Percentiles rank a stretch among this genome's conserved stretches.
Evolutionary conservation across 2,888 invertebrate species (phyloP).

Genomic region (Eupithecia abbreviata): DNA sequence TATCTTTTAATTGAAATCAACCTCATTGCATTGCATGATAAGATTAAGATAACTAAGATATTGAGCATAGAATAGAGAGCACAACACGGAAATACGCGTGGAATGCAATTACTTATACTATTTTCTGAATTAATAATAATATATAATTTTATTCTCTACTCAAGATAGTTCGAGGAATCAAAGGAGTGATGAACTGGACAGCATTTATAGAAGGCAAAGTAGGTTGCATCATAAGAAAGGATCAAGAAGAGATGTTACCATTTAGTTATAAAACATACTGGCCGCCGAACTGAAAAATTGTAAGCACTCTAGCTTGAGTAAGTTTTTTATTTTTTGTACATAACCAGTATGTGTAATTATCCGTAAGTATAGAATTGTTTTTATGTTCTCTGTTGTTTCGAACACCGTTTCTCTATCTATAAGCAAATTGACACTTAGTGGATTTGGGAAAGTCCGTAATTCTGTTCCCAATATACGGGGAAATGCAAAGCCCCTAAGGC

Average conservation of each 20-base stretch:
- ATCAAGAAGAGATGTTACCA: background rate
- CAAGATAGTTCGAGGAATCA: background rate
- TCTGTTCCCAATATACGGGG: background rate
- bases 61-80: background rate
- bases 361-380: no score
- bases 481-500: background rate
- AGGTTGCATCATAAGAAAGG: background rate
- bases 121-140: background rate
- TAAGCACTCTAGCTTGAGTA: background rate
- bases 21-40: constrained; percentile 24
- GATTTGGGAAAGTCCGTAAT: background rate
- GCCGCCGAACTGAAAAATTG: background rate
- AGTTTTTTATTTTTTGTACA: no score
- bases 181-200: background rate
- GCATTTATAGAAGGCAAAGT: background rate
- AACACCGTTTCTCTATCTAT: no score
- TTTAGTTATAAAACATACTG: no score
- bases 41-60: background rate
- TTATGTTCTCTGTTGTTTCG: no score
- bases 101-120: background rate
- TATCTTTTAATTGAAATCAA: constrained; percentile 40
- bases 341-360: no score
- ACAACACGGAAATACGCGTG: background rate
- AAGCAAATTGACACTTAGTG: background rate
- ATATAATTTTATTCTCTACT: no score